A percentile compares a stretch with the other conserved stretches of the same genome.
These are phyloP conservation scores for Argopecten irradians DNA, from an alignment of 1,140 invertebrate species.

Conservation along the genomic window DNA sequence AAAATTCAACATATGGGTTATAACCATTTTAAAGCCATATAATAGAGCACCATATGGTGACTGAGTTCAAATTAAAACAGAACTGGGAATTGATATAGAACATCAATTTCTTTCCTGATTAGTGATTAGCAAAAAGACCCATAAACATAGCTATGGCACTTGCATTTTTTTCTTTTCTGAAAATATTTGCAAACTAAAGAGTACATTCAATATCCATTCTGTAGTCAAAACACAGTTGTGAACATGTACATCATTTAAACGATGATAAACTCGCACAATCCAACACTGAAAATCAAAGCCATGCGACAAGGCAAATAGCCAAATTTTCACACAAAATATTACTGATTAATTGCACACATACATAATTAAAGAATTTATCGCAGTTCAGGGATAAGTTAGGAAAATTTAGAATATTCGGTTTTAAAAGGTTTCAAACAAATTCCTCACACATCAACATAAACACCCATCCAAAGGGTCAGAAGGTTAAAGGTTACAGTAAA, in stretches of 20 bases:
- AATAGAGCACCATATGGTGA: too few species aligned
- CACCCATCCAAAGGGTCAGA: not conserved
- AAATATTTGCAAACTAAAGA: too few species aligned
- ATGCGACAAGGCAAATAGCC: not conserved
- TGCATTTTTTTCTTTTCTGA: too few species aligned
- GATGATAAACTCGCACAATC: not conserved
- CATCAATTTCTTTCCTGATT: not conserved
- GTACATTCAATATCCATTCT: not conserved
- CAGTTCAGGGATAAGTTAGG: not conserved
- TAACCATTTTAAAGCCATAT: too few species aligned
- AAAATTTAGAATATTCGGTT: not conserved
- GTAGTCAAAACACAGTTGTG: not conserved
- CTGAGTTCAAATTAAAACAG: too few species aligned
- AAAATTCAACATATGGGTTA: too few species aligned
- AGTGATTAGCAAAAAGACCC: not conserved
- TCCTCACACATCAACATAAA: not conserved
- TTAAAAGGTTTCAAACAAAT: not conserved
- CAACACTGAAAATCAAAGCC: not conserved
- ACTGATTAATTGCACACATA: not conserved
- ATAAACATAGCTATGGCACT: too few species aligned
- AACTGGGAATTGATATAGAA: not conserved
- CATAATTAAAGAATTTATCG: not conserved
- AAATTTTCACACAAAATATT: conserved; percentile 15
- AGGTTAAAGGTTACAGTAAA: not conserved
- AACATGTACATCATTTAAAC: too few species aligned